phyloP scores from a whole-genome alignment of 2,797 vertebrate genomes.

The Amphiprion clarkii region DNA sequence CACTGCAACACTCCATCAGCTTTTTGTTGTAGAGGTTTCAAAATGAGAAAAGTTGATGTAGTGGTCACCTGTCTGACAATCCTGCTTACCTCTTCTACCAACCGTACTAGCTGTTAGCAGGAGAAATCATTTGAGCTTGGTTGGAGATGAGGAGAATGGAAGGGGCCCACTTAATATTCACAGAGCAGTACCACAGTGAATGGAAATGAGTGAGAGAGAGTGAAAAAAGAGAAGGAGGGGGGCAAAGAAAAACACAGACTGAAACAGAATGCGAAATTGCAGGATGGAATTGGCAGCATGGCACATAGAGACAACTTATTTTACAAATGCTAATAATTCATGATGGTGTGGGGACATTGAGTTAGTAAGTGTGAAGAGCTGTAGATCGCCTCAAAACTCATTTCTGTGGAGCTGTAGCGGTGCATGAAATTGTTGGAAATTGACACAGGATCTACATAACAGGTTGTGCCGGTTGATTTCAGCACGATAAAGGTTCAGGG shows the following conservation, averaged over 20 bases:
- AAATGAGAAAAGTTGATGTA: constrained; percentile 45
- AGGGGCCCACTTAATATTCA: constrained; percentile 86
- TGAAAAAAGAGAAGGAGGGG: constrained; percentile 21
- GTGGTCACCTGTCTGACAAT: constrained; percentile 64
- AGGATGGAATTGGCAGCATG: constrained; percentile 69
- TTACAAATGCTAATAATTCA: constrained; percentile 70
- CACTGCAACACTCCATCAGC: constrained; percentile 11
- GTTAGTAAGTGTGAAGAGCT: constrained; percentile 55
- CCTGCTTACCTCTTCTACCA: constrained; percentile 10
- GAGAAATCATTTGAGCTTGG: constrained; percentile 79
- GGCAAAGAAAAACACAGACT: constrained; percentile 74
- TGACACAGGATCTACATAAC: constrained; percentile 50
- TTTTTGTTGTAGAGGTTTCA: constrained; percentile 16
- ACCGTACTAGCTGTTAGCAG: constrained; percentile 44
- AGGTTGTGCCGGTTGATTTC: constrained; percentile 45
- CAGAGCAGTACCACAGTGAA: constrained; percentile 81
- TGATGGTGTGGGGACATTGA: constrained; percentile 53
- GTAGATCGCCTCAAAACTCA: constrained; percentile 45
- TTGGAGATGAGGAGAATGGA: constrained; percentile 79
- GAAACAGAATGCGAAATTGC: constrained; percentile 86
- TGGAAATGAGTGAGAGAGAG: constrained; percentile 82
- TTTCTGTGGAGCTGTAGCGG: constrained; percentile 28
- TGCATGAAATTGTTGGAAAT: constrained; percentile 59
- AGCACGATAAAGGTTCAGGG: constrained; percentile 28
- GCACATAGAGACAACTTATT: constrained; percentile 71